Evolutionary conservation across 2,888 invertebrate species (phyloP).

Genomic region (Ophioninae sp.): DNA sequence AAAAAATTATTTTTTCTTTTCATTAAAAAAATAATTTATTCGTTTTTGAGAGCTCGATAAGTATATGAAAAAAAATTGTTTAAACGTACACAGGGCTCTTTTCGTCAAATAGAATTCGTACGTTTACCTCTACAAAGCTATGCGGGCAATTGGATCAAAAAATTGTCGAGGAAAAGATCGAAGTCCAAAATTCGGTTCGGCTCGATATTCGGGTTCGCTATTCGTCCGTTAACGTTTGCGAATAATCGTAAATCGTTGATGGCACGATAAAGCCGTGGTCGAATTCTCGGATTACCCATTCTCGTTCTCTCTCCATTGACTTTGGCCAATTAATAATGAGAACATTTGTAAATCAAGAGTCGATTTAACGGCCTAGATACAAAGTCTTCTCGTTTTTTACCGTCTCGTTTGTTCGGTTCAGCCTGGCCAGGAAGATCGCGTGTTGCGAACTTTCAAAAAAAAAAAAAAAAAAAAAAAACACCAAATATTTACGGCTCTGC

Average conservation of each 20-base stretch:
- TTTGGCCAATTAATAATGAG: neutral
- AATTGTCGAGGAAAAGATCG: conserved; percentile 34
- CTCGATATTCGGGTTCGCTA: conserved; percentile 35
- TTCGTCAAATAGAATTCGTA: neutral
- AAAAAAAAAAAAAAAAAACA: neutral
- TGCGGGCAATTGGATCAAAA: conserved; percentile 25
- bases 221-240: conserved; percentile 8
- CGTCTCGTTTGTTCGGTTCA: neutral
- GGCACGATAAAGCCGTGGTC: neutral
- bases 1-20: too few relatives aligned
- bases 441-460: neutral
- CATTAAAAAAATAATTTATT: too few relatives aligned
- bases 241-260: conserved; percentile 13
- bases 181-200: conserved; percentile 46
- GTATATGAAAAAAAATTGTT: too few relatives aligned
- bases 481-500: neutral
- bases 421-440: neutral
- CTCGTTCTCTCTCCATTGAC: conserved; percentile 25
- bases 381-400: conserved; percentile 3
- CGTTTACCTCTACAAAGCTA: neutral
- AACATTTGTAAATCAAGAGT: conserved; percentile 23
- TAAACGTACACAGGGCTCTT: neutral
- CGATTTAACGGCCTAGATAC: conserved; percentile 16
- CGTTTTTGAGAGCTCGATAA: too few relatives aligned
- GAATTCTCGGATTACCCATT: conserved; percentile 9